Percentiles rank a stretch among this genome's conserved stretches.
These are phyloP conservation scores for Drosophila robusta DNA, from an alignment of 2,888 invertebrate species.

Conservation along the genomic window DNA sequence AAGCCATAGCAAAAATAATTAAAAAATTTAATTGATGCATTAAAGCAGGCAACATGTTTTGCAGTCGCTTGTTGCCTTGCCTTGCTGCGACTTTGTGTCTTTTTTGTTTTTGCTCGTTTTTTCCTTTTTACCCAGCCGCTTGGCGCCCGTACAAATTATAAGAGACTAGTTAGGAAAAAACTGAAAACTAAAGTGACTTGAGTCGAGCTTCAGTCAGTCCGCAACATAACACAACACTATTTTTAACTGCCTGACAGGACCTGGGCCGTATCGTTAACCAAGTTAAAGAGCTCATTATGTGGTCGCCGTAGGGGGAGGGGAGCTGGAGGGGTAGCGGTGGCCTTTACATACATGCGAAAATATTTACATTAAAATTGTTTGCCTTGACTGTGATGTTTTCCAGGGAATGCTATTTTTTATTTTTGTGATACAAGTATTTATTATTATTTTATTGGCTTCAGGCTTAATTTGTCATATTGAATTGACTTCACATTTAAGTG, in stretches of 20 bases:
- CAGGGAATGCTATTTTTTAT: constrained; percentile 24
- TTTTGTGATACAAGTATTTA: constrained; percentile 15
- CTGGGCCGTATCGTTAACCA: constrained; percentile 55
- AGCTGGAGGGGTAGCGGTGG: background rate
- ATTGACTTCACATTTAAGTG: no score
- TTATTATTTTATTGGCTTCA: no score
- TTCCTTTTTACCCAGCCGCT: constrained; percentile 29
- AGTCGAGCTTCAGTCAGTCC: constrained; percentile 12
- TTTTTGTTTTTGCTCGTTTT: constrained; percentile 30
- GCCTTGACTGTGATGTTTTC: constrained; percentile 19
- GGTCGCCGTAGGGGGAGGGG: constrained; percentile 12
- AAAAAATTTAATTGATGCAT: constrained; percentile 80
- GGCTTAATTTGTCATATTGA: no score
- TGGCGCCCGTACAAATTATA: constrained; percentile 41
- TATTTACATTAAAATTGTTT: constrained; percentile 77
- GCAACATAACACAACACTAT: constrained; percentile 53
- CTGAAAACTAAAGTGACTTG: constrained; percentile 24
- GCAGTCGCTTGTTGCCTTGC: constrained; percentile 28
- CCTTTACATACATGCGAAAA: constrained; percentile 38
- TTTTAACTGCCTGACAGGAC: constrained; percentile 67
- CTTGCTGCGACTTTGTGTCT: constrained; percentile 31
- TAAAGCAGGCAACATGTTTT: constrained; percentile 74
- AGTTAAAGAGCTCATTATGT: constrained; percentile 63
- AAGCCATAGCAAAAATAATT: constrained; percentile 68
- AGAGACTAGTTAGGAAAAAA: constrained; percentile 20